Conservation (phyloP, 2,888 invertebrate genomes). For the Maniola hyperantus region DNA sequence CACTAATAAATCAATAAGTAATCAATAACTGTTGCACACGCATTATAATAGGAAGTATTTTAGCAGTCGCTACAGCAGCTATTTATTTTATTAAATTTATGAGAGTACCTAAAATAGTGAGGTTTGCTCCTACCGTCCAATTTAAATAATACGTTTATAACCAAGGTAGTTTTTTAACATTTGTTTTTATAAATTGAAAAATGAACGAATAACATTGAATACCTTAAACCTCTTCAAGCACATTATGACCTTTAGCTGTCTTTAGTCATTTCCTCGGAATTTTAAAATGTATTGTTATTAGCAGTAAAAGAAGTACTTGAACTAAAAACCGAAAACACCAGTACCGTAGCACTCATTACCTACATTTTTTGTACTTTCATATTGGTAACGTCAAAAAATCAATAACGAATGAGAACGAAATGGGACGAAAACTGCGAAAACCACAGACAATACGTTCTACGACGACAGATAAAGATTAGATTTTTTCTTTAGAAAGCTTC, state of each 20-base stretch:
- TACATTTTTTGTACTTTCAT: neutral
- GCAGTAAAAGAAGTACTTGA: neutral
- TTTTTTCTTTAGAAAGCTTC: neutral
- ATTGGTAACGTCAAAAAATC: neutral
- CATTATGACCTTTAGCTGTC: neutral
- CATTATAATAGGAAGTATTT: neutral
- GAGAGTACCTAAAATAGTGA: too few species aligned
- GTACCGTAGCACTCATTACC: too few species aligned
- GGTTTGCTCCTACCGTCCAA: neutral
- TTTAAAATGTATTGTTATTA: neutral
- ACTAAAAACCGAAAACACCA: neutral
- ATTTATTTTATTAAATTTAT: neutral
- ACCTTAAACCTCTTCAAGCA: neutral
- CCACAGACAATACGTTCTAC: neutral
- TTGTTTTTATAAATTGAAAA: constrained; percentile 2
- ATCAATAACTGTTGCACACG: constrained; percentile 17
- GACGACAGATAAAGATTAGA: neutral
- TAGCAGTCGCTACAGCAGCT: constrained; percentile 16
- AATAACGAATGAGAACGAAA: too few species aligned
- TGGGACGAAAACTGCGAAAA: neutral
- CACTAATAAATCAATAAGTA: constrained; percentile 1
- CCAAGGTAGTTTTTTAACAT: neutral
- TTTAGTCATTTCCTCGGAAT: neutral
- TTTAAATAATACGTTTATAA: too few species aligned
- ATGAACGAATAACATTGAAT: neutral